Evolutionary conservation across 1,140 invertebrate genomes (phyloP).

Genomic region (Drosophila auraria): DNA sequence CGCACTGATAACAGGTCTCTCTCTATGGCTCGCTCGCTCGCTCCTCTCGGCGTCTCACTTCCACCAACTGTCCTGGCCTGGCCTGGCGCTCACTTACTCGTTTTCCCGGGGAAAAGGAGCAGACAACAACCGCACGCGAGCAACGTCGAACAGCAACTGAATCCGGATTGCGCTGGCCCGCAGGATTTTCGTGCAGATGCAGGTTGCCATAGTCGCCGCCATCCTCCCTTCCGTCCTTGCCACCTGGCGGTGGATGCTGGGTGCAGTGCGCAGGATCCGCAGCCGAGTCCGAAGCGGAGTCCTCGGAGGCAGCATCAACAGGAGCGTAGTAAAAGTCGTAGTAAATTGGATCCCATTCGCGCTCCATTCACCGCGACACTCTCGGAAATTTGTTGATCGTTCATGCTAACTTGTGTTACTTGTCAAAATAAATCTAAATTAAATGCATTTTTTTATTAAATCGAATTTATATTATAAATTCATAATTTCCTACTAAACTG

Average conservation of each 20-base stretch:
- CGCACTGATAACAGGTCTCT: slow-evolving; percentile 38
- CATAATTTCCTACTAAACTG: too few relatives aligned
- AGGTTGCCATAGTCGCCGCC: slow-evolving; percentile 47
- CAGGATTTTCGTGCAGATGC: slow-evolving; percentile 48
- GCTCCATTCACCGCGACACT: slow-evolving; percentile 59
- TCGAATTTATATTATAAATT: too few relatives aligned
- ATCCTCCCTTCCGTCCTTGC: background rate
- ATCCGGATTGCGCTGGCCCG: slow-evolving; percentile 74
- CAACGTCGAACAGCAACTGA: slow-evolving; percentile 83
- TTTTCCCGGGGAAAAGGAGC: slow-evolving; percentile 46
- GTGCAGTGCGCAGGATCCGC: slow-evolving; percentile 58
- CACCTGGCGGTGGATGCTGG: slow-evolving; percentile 69
- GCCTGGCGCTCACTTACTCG: slow-evolving; percentile 34
- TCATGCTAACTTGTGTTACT: background rate
- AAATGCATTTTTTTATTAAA: too few relatives aligned
- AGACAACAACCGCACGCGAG: slow-evolving; percentile 80
- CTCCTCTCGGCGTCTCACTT: slow-evolving; percentile 31
- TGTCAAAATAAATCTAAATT: background rate
- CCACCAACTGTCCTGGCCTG: slow-evolving; percentile 27
- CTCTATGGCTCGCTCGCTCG: slow-evolving; percentile 19
- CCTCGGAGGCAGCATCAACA: slow-evolving; percentile 31
- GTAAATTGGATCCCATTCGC: slow-evolving; percentile 75
- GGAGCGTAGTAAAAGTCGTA: slow-evolving; percentile 70
- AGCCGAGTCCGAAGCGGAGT: slow-evolving; percentile 7
- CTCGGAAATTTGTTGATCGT: slow-evolving; percentile 23